Evolutionary conservation across 2,113 vertebrate species (phyloP).

Genomic region (Myrmecobius fasciatus): DNA sequence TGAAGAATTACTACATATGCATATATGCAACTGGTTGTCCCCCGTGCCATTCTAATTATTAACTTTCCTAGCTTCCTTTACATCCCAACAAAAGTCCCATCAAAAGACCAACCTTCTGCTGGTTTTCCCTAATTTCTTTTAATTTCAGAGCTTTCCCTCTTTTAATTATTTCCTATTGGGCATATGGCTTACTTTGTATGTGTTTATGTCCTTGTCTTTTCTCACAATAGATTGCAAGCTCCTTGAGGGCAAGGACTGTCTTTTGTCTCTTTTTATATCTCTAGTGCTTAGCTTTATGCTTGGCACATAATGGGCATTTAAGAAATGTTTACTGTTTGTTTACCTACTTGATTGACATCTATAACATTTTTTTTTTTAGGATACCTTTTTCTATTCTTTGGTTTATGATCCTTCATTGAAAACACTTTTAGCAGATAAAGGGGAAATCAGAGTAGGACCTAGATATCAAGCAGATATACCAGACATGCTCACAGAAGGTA

Average conservation of each 20-base stretch:
- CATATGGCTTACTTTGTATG: not conserved
- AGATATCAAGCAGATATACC: constrained; percentile 98
- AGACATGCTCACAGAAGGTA: constrained; percentile 96
- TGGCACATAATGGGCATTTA: not conserved
- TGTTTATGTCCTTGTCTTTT: not conserved
- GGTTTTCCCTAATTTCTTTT: not conserved
- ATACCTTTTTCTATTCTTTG: constrained; percentile 98
- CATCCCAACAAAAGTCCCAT: not conserved
- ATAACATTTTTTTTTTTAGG: constrained; percentile 82
- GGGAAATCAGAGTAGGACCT: constrained; percentile 97
- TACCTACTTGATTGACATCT: not conserved
- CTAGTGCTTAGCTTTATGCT: not conserved
- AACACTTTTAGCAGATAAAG: constrained; percentile 96
- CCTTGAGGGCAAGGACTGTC: not conserved
- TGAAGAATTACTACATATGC: not conserved
- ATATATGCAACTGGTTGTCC: not conserved
- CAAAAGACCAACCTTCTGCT: no score
- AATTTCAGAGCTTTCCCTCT: not conserved
- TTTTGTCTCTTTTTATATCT: not conserved
- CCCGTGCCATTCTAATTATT: not conserved
- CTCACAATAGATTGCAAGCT: not conserved
- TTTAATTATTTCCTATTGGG: not conserved
- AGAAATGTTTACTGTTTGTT: not conserved
- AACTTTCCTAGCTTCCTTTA: not conserved
- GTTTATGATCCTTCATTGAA: constrained; percentile 98